Evolutionary conservation across 2,797 vertebrate genomes (phyloP).

Genomic region (Halcyon badia): DNA sequence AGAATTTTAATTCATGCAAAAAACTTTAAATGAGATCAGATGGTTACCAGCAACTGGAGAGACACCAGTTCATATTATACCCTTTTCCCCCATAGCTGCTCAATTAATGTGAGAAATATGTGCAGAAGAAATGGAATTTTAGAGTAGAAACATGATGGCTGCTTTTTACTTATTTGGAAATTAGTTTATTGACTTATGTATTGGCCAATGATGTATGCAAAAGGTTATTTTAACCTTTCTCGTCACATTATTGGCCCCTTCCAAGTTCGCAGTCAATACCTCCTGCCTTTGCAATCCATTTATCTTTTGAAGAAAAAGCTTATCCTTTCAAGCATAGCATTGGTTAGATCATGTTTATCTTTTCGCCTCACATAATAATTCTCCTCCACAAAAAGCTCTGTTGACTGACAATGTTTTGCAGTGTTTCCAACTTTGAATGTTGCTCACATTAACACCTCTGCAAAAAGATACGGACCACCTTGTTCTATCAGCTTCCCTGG

Average conservation of each 20-base stretch:
- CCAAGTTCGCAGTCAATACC: constrained; percentile 37
- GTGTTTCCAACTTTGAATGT: not conserved
- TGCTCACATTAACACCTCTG: not conserved
- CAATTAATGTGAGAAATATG: not conserved
- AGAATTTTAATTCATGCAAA: not conserved
- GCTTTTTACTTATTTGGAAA: not conserved
- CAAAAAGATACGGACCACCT: not conserved
- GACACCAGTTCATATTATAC: not conserved
- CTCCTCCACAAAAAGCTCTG: not conserved
- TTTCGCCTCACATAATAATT: constrained; percentile 24
- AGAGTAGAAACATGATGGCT: not conserved
- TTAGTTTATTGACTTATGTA: not conserved
- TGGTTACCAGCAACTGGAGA: not conserved
- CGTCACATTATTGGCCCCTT: constrained; percentile 21
- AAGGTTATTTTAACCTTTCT: constrained; percentile 64
- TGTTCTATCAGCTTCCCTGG: not conserved
- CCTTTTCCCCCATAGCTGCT: not conserved
- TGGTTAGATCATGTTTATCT: constrained; percentile 61
- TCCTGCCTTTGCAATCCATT: constrained; percentile 62
- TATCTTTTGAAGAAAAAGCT: constrained; percentile 41
- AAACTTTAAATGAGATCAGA: constrained; percentile 13
- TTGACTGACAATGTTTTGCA: not conserved
- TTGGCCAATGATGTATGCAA: constrained; percentile 16
- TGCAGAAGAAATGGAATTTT: not conserved
- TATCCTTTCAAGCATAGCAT: constrained; percentile 33